Base-by-base conservation (phyloP, 2,113 vertebrate species). In the Zeus faber region DNA sequence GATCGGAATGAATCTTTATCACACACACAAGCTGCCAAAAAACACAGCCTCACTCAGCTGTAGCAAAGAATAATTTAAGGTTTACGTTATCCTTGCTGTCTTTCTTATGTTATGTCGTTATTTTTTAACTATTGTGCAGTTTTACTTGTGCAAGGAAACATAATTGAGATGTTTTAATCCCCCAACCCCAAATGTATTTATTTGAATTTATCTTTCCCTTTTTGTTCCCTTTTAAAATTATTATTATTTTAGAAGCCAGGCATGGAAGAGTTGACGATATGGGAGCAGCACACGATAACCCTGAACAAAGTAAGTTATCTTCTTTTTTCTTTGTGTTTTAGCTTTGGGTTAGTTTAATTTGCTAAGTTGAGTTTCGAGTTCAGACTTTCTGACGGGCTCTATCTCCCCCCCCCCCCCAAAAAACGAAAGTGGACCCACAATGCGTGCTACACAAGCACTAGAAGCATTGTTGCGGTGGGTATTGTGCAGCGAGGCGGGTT, bases 241-340 rank as follows among this genome's bases (percentile, higher is more conserved):
- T 37, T 26, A 22, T 45, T 35, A 33, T 35, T 51, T 64, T 70
- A 91, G 88, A 87, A 88, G 63, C 46, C 85, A 58, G 81, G 83
- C 69, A 98, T 99, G 97, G 96, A 98, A 81, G 94, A 97, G 76
- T 81, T 96, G 85, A 86, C 84, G 33, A 97, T 98, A 88, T 99
- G 97, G 97, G 97, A 99, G 74, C 95, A 98, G 81, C 90, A 97
- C 41, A 99, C 97, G 0, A 88, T 94, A 72, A 95, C 91, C 0
- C 75, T 99, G 13, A 85, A 39, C 82, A 93, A 91, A 88, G 97
- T 95, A 83, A 91, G 90, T 56, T 0, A 2, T 6, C 18, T 6
- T 44, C 13, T 14, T 29, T 13, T 27, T 8, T 1, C 18, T 16
- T 0, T 18, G 37, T 20, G 10, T 22, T 22, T 16, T 35, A 24